phyloP scores from a whole-genome alignment of 1,140 invertebrate species.

The Cataglyphis hispanica region DNA sequence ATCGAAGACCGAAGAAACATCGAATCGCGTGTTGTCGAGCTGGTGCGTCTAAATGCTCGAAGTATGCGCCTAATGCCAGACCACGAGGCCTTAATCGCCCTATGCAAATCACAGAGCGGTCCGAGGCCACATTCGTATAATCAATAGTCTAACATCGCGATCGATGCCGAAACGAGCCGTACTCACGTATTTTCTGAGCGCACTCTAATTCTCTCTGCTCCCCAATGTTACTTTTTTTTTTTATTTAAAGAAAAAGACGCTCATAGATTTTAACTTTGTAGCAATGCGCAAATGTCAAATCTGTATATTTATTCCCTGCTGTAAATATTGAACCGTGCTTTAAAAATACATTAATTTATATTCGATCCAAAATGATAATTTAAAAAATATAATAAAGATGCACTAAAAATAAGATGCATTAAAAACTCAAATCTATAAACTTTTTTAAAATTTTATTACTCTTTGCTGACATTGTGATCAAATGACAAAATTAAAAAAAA shows the following conservation, averaged over 20 bases:
- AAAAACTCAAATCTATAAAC: not conserved
- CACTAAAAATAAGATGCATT: not conserved
- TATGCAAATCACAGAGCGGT: constrained; percentile 82
- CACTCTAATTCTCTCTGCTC: constrained; percentile 61
- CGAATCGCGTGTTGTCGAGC: constrained; percentile 75
- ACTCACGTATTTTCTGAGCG: constrained; percentile 69
- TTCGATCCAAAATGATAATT: not conserved
- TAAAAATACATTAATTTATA: constrained; percentile 8
- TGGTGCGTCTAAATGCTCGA: constrained; percentile 76
- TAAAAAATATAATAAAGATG: too few relatives aligned
- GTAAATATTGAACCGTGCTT: not conserved
- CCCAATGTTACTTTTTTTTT: not conserved
- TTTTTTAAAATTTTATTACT: not conserved
- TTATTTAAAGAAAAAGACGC: not conserved
- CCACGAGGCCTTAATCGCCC: constrained; percentile 78
- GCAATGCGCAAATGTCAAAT: not conserved
- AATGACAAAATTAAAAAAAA: not conserved
- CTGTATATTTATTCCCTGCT: not conserved
- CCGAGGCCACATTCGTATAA: constrained; percentile 78
- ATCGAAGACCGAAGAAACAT: constrained; percentile 47
- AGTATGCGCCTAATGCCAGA: constrained; percentile 79
- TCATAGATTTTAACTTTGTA: not conserved
- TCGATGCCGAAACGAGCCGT: constrained; percentile 74
- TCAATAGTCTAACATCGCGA: constrained; percentile 76
- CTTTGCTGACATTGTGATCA: not conserved